Evolutionary conservation across 2,888 invertebrate species (phyloP).

Genomic region (Polydesmus complanatus): DNA sequence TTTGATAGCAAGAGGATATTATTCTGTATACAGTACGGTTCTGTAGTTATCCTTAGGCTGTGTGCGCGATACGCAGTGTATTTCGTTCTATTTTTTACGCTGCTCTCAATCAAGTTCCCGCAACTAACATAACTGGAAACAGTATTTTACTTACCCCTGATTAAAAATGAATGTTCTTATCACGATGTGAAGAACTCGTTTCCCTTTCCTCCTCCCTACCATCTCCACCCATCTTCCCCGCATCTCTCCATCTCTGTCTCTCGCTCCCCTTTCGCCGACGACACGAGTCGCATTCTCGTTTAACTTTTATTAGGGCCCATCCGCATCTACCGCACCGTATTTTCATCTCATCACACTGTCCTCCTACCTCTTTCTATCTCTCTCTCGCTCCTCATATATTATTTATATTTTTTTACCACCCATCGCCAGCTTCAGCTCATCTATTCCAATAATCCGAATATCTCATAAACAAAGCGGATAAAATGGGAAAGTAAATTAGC

Average conservation of each 20-base stretch:
- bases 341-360: background rate
- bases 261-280: no score
- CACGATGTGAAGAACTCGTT: background rate
- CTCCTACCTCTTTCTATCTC: background rate
- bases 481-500: background rate
- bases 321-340: background rate
- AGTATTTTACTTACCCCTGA: background rate
- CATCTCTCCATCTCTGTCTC: no score
- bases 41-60: no score
- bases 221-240: no score
- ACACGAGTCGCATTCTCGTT: background rate
- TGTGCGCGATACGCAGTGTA: no score
- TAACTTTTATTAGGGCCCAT: background rate
- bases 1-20: no score
- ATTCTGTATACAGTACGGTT: no score
- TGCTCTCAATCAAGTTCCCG: background rate
- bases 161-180: background rate
- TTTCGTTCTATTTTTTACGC: background rate
- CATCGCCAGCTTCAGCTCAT: background rate
- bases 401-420: background rate
- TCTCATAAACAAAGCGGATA: background rate
- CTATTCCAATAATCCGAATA: background rate
- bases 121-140: background rate
- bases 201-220: no score
- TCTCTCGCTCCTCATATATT: background rate